Base-by-base conservation (phyloP, 2,797 vertebrate species). In the Periophthalmus magnuspinnatus region DNA sequence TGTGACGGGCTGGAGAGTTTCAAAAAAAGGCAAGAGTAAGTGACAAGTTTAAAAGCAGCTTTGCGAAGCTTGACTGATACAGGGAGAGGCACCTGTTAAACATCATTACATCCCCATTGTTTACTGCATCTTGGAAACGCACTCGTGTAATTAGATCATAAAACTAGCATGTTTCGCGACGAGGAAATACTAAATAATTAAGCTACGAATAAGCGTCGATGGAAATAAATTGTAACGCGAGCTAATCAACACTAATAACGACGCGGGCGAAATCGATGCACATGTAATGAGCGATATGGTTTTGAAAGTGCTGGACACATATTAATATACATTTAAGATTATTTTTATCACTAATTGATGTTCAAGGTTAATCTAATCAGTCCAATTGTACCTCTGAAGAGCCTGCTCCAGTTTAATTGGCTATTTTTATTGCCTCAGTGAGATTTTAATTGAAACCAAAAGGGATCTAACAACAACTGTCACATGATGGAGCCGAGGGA, bases 351-450 rank as follows among this genome's bases (percentile, higher is more conserved):
- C 81, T 91, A 93, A 93, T 90, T 94, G 91, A 89, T 90, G 91
- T 93, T 91, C 91, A 94, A 95, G 94, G 93, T 94, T 93, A 94
- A 95, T 94, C 93, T 91, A 95, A 95, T 95, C 93, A 93, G 90
- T 89, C 90, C 89, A 90, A 92, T 92, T 90, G 82, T 91, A 93
- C 88, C 87, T 91, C 91, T 87, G 91, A 94, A 94, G 92, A 93
- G 92, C 84, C 90, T 93, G 93, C 91, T 94, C 93, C 91, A 94
- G 82, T 95, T 95, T 93, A 94, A 94, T 94, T 94, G 94, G 90
- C 93, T 94, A 94, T 94, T 94, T 95, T 93, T 93, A 95, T 94
- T 94, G 93, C 93, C 93, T 93, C 90, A 80, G 89, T 82, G 85
- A 93, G 91, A 90, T 93, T 93, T 94, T 94, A 94, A 94, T 94